phyloP scores from a whole-genome alignment of 2,888 invertebrate genomes.

The Buathra laborator region DNA sequence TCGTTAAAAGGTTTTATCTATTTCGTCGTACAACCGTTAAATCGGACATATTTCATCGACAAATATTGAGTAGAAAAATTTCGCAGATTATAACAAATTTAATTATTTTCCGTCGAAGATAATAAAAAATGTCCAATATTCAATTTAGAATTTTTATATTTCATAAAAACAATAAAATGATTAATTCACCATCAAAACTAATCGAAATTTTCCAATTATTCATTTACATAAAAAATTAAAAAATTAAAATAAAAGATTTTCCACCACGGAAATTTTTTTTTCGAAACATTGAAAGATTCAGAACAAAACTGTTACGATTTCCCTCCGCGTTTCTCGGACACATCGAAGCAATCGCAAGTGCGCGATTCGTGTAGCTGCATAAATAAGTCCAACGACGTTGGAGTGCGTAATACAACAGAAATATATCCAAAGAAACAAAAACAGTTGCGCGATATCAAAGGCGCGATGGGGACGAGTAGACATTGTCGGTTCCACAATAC shows the following conservation, averaged over 20 bases:
- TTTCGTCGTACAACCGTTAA: not conserved
- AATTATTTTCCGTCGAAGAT: not conserved
- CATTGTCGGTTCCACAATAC: conserved; percentile 48
- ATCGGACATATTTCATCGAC: not conserved
- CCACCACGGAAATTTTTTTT: no score
- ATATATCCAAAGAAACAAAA: conserved; percentile 25
- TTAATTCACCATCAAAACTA: no score
- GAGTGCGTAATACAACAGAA: conserved; percentile 8
- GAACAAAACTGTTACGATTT: conserved; percentile 51
- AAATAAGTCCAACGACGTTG: conserved; percentile 57
- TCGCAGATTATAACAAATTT: not conserved
- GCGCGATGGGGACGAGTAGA: not conserved
- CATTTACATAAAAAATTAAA: no score
- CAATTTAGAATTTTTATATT: no score
- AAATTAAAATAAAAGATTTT: no score
- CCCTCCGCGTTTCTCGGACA: conserved; percentile 16
- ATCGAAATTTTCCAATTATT: no score
- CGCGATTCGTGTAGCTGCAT: conserved; percentile 61
- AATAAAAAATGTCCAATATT: conserved; percentile 3
- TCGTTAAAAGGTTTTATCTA: not conserved
- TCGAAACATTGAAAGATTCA: conserved; percentile 47
- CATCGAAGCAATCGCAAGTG: conserved; percentile 41
- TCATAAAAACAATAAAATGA: no score
- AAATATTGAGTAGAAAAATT: not conserved
- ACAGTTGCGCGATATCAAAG: conserved; percentile 52